Evolutionary conservation across 2,888 invertebrate genomes (phyloP), one percentile per base, ranked within the genome.

Genomic region (Schizotus pectinicornis): DNA sequence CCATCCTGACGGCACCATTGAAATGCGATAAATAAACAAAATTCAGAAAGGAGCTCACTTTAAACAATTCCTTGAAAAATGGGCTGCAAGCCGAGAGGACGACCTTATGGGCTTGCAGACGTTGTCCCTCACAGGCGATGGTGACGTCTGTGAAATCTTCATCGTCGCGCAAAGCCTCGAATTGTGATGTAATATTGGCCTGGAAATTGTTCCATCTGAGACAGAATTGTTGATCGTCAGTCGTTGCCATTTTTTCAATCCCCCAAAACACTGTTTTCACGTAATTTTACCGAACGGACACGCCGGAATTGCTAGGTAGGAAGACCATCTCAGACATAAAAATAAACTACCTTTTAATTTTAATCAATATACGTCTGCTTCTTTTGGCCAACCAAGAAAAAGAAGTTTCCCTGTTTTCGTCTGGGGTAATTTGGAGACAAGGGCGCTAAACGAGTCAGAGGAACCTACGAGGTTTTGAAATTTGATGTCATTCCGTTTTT

Each of bases 181-280:
- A 91, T 81, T 92, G 91, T 80, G 90, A 89, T 77, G 91, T 89
- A 80, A 92, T 90, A 82, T 92, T 92, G 70, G 90, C 89, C 84
- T 91, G 91, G 84, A 90, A 90, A 85, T 92, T 91, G 84, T 92
- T 92, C 92, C 92, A 92, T 83, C 91, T 86, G 82, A 92, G 86
- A 85, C 92, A 92, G 83, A 91, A 92, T 84, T 91, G 91, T 84
- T 92, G 92, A 83, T 90, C 89, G 80, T 86, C 86, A 80, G 82
- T 83, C 81, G 83, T 66, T 60, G 74, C 72, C 76, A 75, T 77
- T 53, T 32, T 63, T 54, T 53, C 36, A 48, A 51, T 56, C 46
- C 56, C 47, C 33, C 22, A 39, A 45, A 48, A 62, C 63, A 37
- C 2, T 36, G 7, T 51, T 59, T 51, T 36, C 30, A 42, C 32